phyloP scores from a whole-genome alignment of 2,797 vertebrate species.

The Neostethus bicornis region DNA sequence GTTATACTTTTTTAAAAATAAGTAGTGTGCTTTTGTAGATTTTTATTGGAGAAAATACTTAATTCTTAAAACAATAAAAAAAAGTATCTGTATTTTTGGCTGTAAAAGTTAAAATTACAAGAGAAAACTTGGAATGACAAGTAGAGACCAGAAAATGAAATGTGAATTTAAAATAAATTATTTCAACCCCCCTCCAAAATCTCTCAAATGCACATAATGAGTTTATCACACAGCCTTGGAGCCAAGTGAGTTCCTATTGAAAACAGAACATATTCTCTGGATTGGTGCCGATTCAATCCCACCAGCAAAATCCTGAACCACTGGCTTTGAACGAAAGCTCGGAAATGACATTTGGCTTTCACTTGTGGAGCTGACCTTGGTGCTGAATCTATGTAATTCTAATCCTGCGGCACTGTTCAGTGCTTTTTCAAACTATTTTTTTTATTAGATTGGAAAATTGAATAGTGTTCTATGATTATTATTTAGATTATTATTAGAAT shows the following conservation, averaged over 20 bases:
- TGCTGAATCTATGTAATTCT: slow-evolving; percentile 46
- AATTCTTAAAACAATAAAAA: no score
- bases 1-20: no score
- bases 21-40: no score
- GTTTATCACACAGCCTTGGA: no score
- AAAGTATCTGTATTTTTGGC: no score
- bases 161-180: no score
- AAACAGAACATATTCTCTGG: slow-evolving; percentile 16
- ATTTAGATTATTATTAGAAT: background rate
- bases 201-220: no score
- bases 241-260: slow-evolving; percentile 41
- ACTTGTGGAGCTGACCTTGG: slow-evolving; percentile 60
- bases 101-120: no score
- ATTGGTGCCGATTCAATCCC: background rate
- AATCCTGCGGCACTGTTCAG: background rate
- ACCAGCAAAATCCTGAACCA: background rate
- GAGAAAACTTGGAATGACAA: no score
- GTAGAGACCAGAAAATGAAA: no score
- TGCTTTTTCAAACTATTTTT: background rate
- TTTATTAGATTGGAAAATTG: slow-evolving; percentile 10
- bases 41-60: no score
- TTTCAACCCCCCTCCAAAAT: no score
- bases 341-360: background rate
- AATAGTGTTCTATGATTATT: background rate
- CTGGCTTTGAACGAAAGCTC: background rate